Percentiles rank a stretch among this genome's conserved stretches.
Conservation (phyloP, 2,797 vertebrate species). For the Hippopotamyrus pictus region DNA sequence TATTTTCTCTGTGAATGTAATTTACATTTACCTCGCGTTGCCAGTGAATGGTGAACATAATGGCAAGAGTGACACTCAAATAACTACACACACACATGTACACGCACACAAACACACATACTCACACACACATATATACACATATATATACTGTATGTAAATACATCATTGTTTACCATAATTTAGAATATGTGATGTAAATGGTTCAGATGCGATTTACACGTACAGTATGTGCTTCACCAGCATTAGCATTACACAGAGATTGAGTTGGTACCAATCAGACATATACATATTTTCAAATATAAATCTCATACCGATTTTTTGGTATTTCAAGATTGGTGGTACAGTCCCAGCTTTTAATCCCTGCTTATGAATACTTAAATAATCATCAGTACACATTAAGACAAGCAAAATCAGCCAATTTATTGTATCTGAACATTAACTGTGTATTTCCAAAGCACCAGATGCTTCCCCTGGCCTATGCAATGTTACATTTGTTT, state of each 20-base stretch:
- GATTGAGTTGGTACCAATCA: neutral
- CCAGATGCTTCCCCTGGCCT: neutral
- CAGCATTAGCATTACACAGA: neutral
- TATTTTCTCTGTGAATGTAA: neutral
- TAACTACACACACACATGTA: neutral
- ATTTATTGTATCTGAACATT: neutral
- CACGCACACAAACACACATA: neutral
- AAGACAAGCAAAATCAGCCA: neutral
- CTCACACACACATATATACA: neutral
- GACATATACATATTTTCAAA: neutral
- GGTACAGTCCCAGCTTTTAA: neutral
- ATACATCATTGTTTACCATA: neutral
- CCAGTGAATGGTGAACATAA: neutral
- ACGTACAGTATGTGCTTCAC: neutral
- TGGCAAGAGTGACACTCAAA: neutral
- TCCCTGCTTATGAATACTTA: neutral
- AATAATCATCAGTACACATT: neutral
- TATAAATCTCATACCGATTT: neutral
- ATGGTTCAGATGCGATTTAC: neutral
- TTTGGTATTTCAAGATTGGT: neutral
- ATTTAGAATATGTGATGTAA: neutral
- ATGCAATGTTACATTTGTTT: neutral
- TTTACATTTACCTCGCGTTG: neutral
- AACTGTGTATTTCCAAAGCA: neutral
- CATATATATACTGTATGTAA: neutral